Evolutionary conservation across 2,113 vertebrate species (phyloP), one percentile per base, ranked within the genome.

Genomic region (Indri indri): DNA sequence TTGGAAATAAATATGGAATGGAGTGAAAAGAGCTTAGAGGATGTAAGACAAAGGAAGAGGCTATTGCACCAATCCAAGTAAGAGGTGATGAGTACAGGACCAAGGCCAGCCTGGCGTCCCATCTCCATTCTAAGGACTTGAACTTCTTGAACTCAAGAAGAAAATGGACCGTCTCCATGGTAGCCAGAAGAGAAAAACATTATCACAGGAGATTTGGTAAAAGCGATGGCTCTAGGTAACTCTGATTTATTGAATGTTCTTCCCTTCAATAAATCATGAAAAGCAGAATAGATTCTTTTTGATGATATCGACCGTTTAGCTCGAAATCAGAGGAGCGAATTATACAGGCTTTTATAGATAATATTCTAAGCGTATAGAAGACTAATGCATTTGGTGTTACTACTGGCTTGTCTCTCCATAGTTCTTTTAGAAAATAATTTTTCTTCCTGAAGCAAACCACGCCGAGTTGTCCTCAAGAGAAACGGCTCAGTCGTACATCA

Each of bases 371-470:
- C 22, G 22, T 22, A 32, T 45, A 57, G 25, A 40, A 96, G 94
- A 94, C 40, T 42, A 8, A 80, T 52, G 13, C 23, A 73, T 80
- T 63, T 84, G 79, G n/a, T 57, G 17, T 80, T 87, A 71, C 17
- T 37, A 52, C 94, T 87, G 85, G 40, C 61, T 82, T 37, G 52
- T 76, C 52, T 95, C 45, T 52, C 45, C 50, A 32, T 65, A 88
- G 65, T 61, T 84, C 47, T 87, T 90, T 87, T 90, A 94, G 88
- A 96, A 96, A 96, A 95, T 76, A 95, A 97, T 80, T 63, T 65
- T 90, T n/a, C 37, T 90, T 54, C 80, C 57, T 18, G 32, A 90
- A 84, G 68, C 32, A 40, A 73, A 79, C 20, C 47, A 73, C 22
- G 77, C 20, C 65, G 6, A 45, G 40, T 9, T 57, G 54, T 52